These are phyloP conservation scores for Plectus sambesii DNA, from an alignment of 1,140 invertebrate species.

Conservation along the genomic window DNA sequence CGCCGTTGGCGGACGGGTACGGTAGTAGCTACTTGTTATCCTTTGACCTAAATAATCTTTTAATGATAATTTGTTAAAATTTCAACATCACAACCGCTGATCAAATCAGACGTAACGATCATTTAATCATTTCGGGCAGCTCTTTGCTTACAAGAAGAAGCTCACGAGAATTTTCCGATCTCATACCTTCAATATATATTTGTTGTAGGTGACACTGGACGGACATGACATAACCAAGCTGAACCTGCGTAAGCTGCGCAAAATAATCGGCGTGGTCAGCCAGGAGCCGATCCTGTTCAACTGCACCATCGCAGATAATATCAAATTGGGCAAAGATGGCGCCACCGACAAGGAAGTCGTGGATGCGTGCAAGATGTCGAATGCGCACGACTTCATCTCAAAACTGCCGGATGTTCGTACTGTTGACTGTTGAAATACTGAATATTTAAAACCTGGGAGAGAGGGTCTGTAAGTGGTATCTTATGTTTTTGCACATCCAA, in stretches of 20 bases:
- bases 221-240: constrained; percentile 19
- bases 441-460: no score
- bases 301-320: constrained; percentile 65
- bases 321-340: constrained; percentile 61
- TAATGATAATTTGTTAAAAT: no score
- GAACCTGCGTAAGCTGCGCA: constrained; percentile 48
- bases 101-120: no score
- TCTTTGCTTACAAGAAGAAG: background rate
- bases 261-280: constrained; percentile 62
- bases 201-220: constrained; percentile 22
- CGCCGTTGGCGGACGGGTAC: constrained; percentile 45
- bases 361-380: constrained; percentile 32
- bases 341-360: constrained; percentile 56
- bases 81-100: constrained; percentile 35
- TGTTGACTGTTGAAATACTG: no score
- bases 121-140: no score
- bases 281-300: constrained; percentile 66
- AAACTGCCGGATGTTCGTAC: constrained; percentile 24
- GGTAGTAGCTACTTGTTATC: no score
- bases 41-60: no score
- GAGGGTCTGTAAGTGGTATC: no score
- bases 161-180: constrained; percentile 1
- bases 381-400: constrained; percentile 27
- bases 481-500: no score
- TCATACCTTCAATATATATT: constrained; percentile 8